Evolutionary conservation across 2,113 vertebrate genomes (phyloP).

Genomic region (Megaptera novaeangliae): DNA sequence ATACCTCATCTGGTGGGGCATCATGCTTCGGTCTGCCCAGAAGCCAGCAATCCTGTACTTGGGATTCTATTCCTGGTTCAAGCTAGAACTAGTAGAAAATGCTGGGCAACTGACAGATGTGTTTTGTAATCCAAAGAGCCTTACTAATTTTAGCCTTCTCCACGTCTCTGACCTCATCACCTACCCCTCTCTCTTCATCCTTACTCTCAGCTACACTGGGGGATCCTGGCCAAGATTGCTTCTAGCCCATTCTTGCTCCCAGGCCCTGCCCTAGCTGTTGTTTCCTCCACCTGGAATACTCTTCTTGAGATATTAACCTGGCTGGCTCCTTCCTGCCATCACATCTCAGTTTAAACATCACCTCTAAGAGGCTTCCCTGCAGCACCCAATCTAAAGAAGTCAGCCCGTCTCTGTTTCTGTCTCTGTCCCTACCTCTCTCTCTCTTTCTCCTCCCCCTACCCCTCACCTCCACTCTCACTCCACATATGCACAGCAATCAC

Average conservation of each 20-base stretch:
- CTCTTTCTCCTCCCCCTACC: background rate
- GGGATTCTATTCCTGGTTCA: background rate
- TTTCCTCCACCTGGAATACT: background rate
- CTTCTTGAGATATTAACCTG: background rate
- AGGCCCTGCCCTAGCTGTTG: background rate
- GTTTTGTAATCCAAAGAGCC: background rate
- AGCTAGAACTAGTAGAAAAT: background rate
- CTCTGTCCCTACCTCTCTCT: background rate
- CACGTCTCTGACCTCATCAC: background rate
- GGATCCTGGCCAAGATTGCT: background rate
- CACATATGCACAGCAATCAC: background rate
- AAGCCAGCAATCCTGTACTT: background rate
- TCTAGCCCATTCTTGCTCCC: background rate
- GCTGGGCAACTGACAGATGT: background rate
- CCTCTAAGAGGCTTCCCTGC: background rate
- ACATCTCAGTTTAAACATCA: background rate
- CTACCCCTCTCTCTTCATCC: background rate
- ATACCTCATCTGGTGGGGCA: background rate
- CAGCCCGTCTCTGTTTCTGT: background rate
- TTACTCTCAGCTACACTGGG: background rate
- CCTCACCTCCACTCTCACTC: background rate
- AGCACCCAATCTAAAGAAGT: background rate
- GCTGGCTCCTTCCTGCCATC: background rate
- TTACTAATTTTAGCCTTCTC: background rate
- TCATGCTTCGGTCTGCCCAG: background rate